Percentiles rank a stretch among this genome's conserved stretches.
These are phyloP conservation scores for Drosophila suboccidentalis DNA, from an alignment of 2,888 invertebrate genomes.

Conservation along the genomic window DNA sequence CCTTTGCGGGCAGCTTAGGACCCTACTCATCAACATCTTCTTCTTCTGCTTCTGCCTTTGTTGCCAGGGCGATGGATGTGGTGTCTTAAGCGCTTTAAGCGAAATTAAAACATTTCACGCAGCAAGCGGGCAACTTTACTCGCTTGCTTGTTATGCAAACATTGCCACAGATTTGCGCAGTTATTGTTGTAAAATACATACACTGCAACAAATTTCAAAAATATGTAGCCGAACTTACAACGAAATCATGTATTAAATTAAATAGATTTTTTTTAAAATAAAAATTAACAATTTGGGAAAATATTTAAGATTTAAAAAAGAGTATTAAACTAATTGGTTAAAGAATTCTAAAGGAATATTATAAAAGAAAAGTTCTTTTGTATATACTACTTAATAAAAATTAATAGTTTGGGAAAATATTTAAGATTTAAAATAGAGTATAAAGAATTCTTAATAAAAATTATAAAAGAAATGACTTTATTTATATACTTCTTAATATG, in stretches of 20 bases:
- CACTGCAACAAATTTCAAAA: conserved; percentile 23
- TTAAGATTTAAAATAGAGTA: neutral
- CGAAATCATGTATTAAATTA: neutral
- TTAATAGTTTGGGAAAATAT: neutral
- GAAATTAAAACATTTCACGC: conserved; percentile 77
- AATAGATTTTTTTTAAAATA: no score
- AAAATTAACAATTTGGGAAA: no score
- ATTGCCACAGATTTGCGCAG: conserved; percentile 51
- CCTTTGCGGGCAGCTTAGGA: conserved; percentile 69
- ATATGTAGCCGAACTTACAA: neutral
- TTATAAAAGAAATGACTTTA: no score
- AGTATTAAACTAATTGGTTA: no score
- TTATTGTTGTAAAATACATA: conserved; percentile 25
- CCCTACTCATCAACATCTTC: conserved; percentile 47
- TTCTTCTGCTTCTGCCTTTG: conserved; percentile 55
- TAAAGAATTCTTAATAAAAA: no score
- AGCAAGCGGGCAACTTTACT: conserved; percentile 53
- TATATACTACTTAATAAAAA: no score
- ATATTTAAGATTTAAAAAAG: neutral
- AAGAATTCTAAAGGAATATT: no score
- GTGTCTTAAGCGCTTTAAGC: conserved; percentile 78
- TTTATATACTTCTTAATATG: no score
- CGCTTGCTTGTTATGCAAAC: conserved; percentile 55
- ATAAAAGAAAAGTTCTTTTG: no score
- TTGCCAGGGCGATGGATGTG: conserved; percentile 56